These are phyloP conservation scores for Callimico goeldii DNA, from an alignment of 2,797 vertebrate species.

Conservation along the genomic window DNA sequence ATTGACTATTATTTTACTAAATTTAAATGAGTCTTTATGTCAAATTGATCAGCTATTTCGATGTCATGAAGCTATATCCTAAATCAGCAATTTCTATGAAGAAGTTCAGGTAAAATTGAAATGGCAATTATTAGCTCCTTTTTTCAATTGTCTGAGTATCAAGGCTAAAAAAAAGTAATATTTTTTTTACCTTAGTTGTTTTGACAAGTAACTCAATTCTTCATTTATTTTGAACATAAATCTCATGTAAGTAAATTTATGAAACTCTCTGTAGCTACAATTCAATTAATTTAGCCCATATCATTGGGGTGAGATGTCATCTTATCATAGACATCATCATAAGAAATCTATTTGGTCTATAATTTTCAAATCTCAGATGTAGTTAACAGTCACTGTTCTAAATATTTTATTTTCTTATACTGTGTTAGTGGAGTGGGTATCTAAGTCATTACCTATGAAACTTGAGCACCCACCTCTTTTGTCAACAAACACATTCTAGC, in stretches of 20 bases:
- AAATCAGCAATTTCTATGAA: not conserved
- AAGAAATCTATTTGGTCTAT: not conserved
- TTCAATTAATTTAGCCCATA: not conserved
- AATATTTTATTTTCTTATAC: not conserved
- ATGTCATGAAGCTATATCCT: not conserved
- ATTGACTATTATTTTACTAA: conserved; percentile 17
- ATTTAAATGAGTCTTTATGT: conserved; percentile 7
- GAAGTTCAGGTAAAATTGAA: conserved; percentile 5
- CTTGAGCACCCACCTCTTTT: not conserved
- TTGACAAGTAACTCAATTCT: conserved; percentile 8
- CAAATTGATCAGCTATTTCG: not conserved
- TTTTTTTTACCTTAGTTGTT: conserved; percentile 31
- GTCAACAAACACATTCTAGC: not conserved
- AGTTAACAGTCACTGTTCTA: not conserved
- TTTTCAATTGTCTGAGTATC: not conserved
- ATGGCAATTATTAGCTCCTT: not conserved
- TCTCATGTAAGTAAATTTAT: not conserved
- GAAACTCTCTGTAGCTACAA: not conserved
- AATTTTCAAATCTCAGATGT: not conserved
- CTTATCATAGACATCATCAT: not conserved
- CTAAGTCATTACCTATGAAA: not conserved
- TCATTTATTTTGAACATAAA: conserved; percentile 35
- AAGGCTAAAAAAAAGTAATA: not conserved
- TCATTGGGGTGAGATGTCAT: not conserved
- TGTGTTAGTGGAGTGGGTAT: not conserved